Evolutionary conservation across 2,888 invertebrate species (phyloP).

Genomic region (Pristionchus entomophagus): DNA sequence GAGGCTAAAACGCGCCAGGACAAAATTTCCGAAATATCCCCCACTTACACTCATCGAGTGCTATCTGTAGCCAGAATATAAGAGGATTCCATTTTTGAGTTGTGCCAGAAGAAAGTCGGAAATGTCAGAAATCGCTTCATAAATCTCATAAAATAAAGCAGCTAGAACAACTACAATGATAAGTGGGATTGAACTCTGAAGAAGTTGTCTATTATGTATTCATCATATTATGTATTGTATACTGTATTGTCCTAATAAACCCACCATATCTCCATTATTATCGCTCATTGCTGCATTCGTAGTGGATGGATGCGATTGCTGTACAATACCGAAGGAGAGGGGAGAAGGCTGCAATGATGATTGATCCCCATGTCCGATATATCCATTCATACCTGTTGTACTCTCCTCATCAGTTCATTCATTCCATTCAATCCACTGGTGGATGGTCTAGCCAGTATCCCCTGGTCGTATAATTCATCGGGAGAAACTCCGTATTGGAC

Average conservation of each 20-base stretch:
- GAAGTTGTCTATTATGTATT: no score
- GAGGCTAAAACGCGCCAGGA: no score
- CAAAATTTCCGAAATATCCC: no score
- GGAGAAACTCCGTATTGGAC: neutral
- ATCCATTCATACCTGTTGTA: neutral
- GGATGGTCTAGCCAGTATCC: neutral
- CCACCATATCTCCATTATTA: neutral
- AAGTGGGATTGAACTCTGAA: no score
- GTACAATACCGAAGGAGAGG: neutral
- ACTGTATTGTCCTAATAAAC: neutral
- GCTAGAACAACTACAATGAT: no score
- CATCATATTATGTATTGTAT: no score
- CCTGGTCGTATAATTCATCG: constrained; percentile 40
- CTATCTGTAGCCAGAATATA: no score
- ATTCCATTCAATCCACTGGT: constrained; percentile 4
- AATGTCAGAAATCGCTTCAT: no score
- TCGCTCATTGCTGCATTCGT: neutral
- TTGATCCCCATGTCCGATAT: neutral
- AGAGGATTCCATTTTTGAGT: no score
- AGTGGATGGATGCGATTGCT: neutral
- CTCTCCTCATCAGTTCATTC: neutral
- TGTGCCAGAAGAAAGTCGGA: no score
- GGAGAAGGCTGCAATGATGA: neutral
- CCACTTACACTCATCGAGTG: no score
- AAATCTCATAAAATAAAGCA: no score